These are phyloP conservation scores for Apis florea DNA, from an alignment of 1,140 invertebrate genomes.

Conservation along the genomic window DNA sequence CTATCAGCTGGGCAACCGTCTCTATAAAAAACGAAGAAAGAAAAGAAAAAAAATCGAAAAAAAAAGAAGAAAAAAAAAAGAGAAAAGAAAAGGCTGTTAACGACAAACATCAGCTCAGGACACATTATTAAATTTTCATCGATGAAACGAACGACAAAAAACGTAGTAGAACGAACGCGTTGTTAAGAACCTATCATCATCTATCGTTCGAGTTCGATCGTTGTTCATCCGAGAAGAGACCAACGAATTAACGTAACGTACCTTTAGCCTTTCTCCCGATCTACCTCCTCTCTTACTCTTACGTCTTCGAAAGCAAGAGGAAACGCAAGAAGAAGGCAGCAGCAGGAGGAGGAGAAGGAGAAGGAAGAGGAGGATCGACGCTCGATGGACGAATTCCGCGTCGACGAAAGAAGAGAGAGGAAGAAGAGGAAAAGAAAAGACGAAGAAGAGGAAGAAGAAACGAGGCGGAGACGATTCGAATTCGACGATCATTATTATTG, in stretches of 20 bases:
- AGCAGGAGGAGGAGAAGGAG: too few relatives aligned
- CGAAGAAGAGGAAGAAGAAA: not conserved
- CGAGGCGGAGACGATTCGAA: conserved; percentile 32
- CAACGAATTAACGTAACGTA: not conserved
- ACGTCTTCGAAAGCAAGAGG: not conserved
- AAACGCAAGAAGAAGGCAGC: not conserved
- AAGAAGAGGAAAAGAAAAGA: not conserved
- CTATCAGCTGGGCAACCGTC: conserved; percentile 57
- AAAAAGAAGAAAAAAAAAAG: not conserved
- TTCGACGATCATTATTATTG: conserved; percentile 46
- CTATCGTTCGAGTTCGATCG: conserved; percentile 40
- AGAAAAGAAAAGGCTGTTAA: conserved; percentile 49
- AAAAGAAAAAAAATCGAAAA: not conserved
- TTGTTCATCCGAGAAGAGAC: conserved; percentile 19
- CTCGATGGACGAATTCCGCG: not conserved
- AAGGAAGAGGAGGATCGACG: not conserved
- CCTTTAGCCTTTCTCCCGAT: too few relatives aligned
- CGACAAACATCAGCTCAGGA: conserved; percentile 58
- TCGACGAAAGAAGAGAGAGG: too few relatives aligned
- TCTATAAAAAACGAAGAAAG: conserved; percentile 1
- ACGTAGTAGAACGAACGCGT: conserved; percentile 48
- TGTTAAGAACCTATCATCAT: conserved; percentile 53
- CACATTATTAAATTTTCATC: conserved; percentile 53
- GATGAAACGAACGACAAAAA: conserved; percentile 30
- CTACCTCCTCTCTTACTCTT: not conserved